Conservation (phyloP, 1,140 invertebrate species). For the Ganaspis sp. region DNA sequence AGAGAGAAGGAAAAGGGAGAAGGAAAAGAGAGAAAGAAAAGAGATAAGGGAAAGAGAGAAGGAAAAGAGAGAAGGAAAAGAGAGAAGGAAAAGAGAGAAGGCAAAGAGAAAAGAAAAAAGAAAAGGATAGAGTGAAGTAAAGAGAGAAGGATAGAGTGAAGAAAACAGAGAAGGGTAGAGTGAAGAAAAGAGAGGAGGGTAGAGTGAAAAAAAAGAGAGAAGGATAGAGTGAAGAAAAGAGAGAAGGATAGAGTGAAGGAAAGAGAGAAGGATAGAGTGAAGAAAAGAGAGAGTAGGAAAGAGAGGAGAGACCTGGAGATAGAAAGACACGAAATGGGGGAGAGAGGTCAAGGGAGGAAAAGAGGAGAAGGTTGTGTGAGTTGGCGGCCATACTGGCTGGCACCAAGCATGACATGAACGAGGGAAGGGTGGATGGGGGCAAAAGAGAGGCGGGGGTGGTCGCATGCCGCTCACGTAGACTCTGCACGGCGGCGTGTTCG, state of each 20-base stretch:
- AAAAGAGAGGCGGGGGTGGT: conserved; percentile 68
- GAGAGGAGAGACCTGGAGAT: conserved; percentile 11
- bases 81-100: neutral
- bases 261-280: neutral
- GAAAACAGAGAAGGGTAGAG: too few relatives aligned
- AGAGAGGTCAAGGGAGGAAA: conserved; percentile 71
- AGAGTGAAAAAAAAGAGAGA: too few relatives aligned
- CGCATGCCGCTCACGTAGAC: conserved; percentile 80
- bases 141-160: too few relatives aligned
- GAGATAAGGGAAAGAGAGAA: conserved; percentile 61
- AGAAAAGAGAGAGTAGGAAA: neutral
- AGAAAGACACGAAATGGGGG: conserved; percentile 39
- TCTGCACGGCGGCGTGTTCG: conserved; percentile 80
- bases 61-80: conserved; percentile 65
- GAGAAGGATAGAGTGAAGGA: neutral
- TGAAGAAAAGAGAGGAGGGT: too few relatives aligned
- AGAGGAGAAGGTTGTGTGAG: conserved; percentile 67
- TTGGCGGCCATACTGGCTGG: conserved; percentile 74
- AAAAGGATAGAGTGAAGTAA: too few relatives aligned
- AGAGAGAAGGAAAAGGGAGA: conserved; percentile 14
- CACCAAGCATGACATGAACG: conserved; percentile 67
- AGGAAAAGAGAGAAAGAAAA: conserved; percentile 31
- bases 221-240: conserved; percentile 30
- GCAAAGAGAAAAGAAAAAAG: too few relatives aligned
- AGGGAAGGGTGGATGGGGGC: conserved; percentile 62